A percentile compares a stretch with the other conserved stretches of the same genome.
These are phyloP conservation scores for Corella eumyota DNA, from an alignment of 23 tunicate species.

Conservation along the genomic window DNA sequence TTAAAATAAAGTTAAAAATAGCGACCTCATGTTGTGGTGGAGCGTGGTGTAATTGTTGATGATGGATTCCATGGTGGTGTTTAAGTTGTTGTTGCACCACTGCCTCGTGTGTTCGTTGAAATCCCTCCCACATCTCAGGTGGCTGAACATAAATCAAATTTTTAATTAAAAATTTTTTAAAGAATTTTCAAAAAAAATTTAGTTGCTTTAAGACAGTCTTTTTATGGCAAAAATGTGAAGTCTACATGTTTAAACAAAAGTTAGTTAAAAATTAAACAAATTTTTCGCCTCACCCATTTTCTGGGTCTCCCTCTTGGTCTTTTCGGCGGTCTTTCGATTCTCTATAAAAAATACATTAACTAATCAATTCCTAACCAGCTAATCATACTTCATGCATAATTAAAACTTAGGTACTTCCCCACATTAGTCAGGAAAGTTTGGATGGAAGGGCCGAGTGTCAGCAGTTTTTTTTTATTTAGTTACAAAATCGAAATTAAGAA, in stretches of 20 bases:
- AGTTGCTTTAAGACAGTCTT: too few species aligned
- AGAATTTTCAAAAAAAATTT: not conserved
- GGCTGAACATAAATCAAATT: constrained; percentile 32
- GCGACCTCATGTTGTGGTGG: constrained; percentile 10
- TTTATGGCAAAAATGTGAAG: too few species aligned
- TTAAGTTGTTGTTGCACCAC: constrained; percentile 47
- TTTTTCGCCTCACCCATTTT: constrained; percentile 93
- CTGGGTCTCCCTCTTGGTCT: constrained; percentile 93
- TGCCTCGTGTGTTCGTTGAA: constrained; percentile 57
- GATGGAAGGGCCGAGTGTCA: too few species aligned
- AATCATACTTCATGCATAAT: too few species aligned
- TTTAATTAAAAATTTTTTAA: too few species aligned
- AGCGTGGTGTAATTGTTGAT: constrained; percentile 34
- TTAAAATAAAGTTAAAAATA: not conserved
- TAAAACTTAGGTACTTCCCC: too few species aligned
- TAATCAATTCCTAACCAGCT: too few species aligned
- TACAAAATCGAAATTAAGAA: too few species aligned
- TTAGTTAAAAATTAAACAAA: too few species aligned
- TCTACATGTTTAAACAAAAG: too few species aligned
- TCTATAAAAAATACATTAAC: constrained; percentile 31
- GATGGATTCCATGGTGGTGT: constrained; percentile 39
- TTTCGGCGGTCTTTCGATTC: constrained; percentile 77
- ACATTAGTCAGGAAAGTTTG: too few species aligned
- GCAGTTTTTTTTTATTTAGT: too few species aligned
- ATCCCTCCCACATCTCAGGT: constrained; percentile 98